A percentile compares a stretch with the other conserved stretches of the same genome.
phyloP scores from a whole-genome alignment of 2,888 invertebrate genomes.

The Ypsolopha scabrella region DNA sequence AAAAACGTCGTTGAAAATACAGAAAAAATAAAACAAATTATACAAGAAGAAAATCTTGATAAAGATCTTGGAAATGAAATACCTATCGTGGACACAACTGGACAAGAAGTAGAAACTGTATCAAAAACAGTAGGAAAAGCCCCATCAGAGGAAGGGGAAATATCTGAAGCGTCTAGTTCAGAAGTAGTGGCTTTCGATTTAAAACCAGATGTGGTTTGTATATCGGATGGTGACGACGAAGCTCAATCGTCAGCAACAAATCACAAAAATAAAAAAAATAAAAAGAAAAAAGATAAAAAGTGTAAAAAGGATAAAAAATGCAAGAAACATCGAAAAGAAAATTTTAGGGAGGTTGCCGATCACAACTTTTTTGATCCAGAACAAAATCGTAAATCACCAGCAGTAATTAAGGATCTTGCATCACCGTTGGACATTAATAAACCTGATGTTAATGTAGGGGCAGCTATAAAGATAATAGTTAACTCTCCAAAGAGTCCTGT shows the following conservation, averaged over 20 bases:
- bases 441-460: not conserved
- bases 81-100: not conserved
- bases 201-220: slow-evolving; percentile 62
- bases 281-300: slow-evolving; percentile 54
- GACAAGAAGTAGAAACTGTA: not conserved
- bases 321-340: slow-evolving; percentile 10
- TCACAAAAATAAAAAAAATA: slow-evolving; percentile 34
- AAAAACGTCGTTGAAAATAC: not conserved
- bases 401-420: too few species aligned
- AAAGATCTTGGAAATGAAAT: slow-evolving; percentile 1
- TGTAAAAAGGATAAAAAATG: slow-evolving; percentile 38
- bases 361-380: not conserved
- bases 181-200: slow-evolving; percentile 41
- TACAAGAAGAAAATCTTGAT: slow-evolving; percentile 4
- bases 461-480: not conserved
- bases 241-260: slow-evolving; percentile 6
- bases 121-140: not conserved
- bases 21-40: not conserved
- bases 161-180: slow-evolving; percentile 39
- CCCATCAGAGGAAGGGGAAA: slow-evolving; percentile 36
- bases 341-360: not conserved
- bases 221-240: slow-evolving; percentile 50
- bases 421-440: not conserved
- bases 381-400: not conserved
- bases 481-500: not conserved